Evolutionary conservation across 2,113 vertebrate genomes (phyloP), one percentile per base, ranked within the genome.

Genomic region (Apteryx owenii): DNA sequence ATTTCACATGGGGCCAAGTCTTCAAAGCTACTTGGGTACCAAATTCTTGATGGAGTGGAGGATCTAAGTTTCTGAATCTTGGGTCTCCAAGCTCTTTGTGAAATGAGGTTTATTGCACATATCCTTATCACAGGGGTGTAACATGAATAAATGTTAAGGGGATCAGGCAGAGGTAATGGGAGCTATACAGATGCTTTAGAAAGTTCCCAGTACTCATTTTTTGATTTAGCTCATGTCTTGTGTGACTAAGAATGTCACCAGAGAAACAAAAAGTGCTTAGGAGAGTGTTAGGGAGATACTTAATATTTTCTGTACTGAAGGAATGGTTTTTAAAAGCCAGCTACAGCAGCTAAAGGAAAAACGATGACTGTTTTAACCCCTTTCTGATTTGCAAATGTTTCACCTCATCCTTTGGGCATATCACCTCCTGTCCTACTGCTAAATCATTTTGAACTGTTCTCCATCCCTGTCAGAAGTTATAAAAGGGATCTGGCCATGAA

Each of bases 71-170:
- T 65, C 44, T 62, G n/a, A 75, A 65, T 36, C n/a, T 48, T n/a
- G 3, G 3, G 53, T 58, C 29, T 11, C 64, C 84, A 15, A 77
- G 12, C 12, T 77, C 4, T 6, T 36, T 83, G 38, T 62, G 77
- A 88, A 81, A 64, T 54, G 9, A 1, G 1, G 51, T 61, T 87
- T 82, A 21, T 20, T 40, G 28, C 11, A 7, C 26, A 7, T 31
- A 8, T 21, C 33, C 7, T 0, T 36, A 8, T 38, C 1, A 0
- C 22, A 21, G 8, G 22, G 3, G 1, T 70, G 10, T 38, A 42
- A 65, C 11, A 20, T 40, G 54, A 89, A 82, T 69, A 33, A 3
- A 71, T 20, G 4, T 31, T 70, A 20, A 46, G 40, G 12, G 9
- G 5, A 79, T 42, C 15, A 64, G 70, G 12, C 4, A 76, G 64